Base-by-base conservation (phyloP, 2,888 invertebrate genomes). In the Ennomos erosarius region DNA sequence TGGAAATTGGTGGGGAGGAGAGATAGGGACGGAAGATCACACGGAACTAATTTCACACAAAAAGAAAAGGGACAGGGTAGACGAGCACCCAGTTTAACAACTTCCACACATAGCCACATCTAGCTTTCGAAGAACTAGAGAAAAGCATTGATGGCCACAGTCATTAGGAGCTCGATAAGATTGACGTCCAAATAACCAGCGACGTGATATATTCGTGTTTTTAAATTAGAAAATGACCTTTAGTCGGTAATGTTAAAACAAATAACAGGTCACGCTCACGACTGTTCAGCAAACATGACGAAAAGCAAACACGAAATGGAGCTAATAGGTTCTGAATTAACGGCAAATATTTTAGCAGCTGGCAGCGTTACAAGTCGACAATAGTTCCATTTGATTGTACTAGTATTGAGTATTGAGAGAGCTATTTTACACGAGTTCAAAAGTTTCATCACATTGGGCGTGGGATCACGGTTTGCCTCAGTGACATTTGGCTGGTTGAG, bases 81-180 rank as follows among this genome's bases (percentile, higher is more conserved):
- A n/a, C n/a, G n/a, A 72, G 74, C 70, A 76, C 75, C 82, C 73
- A 78, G 84, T 82, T 79, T 70, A 74, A 84, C 85, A 80, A 81
- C 81, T 82, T 81, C 78, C 76, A 81, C 78, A 78, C 75, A 79
- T 75, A 84, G 81, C 79, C 78, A 81, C 79, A 81, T 82, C 78
- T 79, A 75, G 83, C 80, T 86, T 85, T 84, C 84, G 78, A 82
- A 85, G 82, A 83, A 81, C 82, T 81, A 81, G 82, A 84, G 82
- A 86, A 80, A 83, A 79, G 81, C 79, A 81, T 77, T 76, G 77
- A 81, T 78, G 80, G 75, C 74, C 71, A 71, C 65, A 71, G 79
- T 77, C 80, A 82, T 82, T 80, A 80, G 77, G 73, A 84, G 81
- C 77, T 74, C 66, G 77, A 83, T 79, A 79, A 74, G 68, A 69